These are phyloP conservation scores for Podotricha telesiphe DNA, from an alignment of 2,888 invertebrate species.

Conservation along the genomic window DNA sequence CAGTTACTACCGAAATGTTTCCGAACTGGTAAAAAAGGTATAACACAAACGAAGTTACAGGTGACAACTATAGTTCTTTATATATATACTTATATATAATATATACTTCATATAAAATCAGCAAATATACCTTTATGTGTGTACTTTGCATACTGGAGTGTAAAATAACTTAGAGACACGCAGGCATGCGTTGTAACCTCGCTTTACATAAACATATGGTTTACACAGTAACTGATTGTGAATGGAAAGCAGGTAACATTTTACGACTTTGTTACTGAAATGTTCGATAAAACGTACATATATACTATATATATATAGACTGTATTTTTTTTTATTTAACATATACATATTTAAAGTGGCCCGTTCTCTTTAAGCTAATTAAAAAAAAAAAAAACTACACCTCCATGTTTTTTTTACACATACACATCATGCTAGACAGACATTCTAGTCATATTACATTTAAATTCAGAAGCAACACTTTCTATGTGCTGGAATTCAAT, in stretches of 20 bases:
- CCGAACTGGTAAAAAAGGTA: no score
- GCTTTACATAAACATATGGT: slow-evolving; percentile 36
- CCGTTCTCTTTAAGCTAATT: no score
- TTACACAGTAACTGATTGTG: slow-evolving; percentile 37
- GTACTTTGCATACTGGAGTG: slow-evolving; percentile 41
- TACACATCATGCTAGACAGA: no score
- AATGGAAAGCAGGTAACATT: slow-evolving; percentile 24
- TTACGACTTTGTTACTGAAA: slow-evolving; percentile 20
- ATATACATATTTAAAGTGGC: neutral
- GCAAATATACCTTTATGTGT: slow-evolving; percentile 26
- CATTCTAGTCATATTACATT: no score
- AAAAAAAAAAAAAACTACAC: no score
- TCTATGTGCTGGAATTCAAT: no score
- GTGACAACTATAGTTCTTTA: no score
- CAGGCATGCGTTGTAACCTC: slow-evolving; percentile 36
- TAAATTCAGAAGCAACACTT: no score
- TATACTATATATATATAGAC: neutral
- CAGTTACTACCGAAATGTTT: no score
- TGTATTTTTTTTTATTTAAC: neutral
- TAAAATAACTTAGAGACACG: slow-evolving; percentile 41
- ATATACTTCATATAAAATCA: slow-evolving; percentile 12
- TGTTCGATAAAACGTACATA: neutral
- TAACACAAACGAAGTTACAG: no score
- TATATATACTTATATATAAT: neutral
- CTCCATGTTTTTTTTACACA: no score